Base-by-base conservation (phyloP, 2,888 invertebrate species). In the Dorcus hopei region DNA sequence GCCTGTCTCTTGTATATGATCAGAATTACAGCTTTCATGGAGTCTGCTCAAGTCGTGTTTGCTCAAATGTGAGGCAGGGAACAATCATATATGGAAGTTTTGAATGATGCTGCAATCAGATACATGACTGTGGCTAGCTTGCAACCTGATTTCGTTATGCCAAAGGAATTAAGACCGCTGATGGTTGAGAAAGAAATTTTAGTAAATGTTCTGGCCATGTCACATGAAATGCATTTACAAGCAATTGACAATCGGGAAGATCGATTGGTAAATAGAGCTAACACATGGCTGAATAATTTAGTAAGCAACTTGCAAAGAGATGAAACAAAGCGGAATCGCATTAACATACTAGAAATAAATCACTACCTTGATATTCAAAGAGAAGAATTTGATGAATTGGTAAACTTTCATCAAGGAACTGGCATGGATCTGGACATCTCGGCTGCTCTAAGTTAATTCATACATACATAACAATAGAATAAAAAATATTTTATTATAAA, bases 221-320 rank as follows among this genome's bases (percentile, higher is more conserved):
- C 88, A 54, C 88, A 91, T 57, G 91, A 93, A 70, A 80, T 84
- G 51, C 95, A 95, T 74, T 82, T 88, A 72, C 82, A 85, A 55
- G 84, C 87, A 61, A 89, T 94, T 59, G 91, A 94, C 77, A 83
- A 83, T 40, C 84, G 91, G 1, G 93, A 94, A 74, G 92, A 93
- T 72, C 78, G 81, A 50, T 81, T 94, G 56, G 81, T 85, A 54
- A 83, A 82, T 2, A 80, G 89, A 48, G 85, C 91, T n/a, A 87
- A 84, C 65, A 74, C 79, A n/a, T 95, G 93, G 88, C 79, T 88
- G 9, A 82, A 85, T 19, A 82, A 83, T 3, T 81, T 90, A 39
- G 82, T 88, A 0, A 80, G 83, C 9, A 82, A 84, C 33, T 82
- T 91, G 38, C 83, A 83, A 65, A 83, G 91, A 58, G 83, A 88